A percentile compares a stretch with the other conserved stretches of the same genome.
Evolutionary conservation across 2,888 invertebrate species (phyloP).

Genomic region (Megastigmus dorsalis): DNA sequence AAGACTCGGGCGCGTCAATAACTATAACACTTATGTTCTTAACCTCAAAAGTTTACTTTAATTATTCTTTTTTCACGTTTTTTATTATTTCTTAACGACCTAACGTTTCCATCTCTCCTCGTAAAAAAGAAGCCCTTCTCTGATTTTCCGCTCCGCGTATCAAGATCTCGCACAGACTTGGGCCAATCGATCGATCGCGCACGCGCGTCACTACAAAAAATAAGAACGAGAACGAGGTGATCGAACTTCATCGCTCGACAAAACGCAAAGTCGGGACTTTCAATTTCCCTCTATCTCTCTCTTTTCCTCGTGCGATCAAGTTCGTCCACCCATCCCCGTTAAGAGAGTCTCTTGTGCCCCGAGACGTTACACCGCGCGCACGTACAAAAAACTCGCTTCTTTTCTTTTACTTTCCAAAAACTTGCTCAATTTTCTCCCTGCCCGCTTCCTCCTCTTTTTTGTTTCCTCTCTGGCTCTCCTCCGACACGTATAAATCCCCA

Average conservation of each 20-base stretch:
- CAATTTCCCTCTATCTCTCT: no score
- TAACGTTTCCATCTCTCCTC: constrained; percentile 2
- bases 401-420: constrained; percentile 6
- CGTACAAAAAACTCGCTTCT: constrained; percentile 14
- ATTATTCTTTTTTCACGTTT: neutral
- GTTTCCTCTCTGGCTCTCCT: neutral
- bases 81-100: constrained; percentile 32
- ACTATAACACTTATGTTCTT: constrained; percentile 48
- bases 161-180: neutral
- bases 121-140: constrained; percentile 13
- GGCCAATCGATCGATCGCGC: neutral
- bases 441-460: neutral
- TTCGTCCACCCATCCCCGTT: neutral
- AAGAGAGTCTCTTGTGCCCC: neutral
- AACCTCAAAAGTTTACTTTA: constrained; percentile 41
- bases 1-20: constrained; percentile 36
- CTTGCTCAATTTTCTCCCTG: constrained; percentile 15
- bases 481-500: constrained; percentile 13
- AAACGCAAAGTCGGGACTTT: constrained; percentile 28
- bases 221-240: neutral
- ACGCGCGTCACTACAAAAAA: neutral
- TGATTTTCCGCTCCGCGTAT: neutral
- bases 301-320: constrained; percentile 33
- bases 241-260: constrained; percentile 29
- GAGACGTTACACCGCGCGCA: neutral